phyloP scores from a whole-genome alignment of 2,113 vertebrate species.

The Melanerpes aurifrons region DNA sequence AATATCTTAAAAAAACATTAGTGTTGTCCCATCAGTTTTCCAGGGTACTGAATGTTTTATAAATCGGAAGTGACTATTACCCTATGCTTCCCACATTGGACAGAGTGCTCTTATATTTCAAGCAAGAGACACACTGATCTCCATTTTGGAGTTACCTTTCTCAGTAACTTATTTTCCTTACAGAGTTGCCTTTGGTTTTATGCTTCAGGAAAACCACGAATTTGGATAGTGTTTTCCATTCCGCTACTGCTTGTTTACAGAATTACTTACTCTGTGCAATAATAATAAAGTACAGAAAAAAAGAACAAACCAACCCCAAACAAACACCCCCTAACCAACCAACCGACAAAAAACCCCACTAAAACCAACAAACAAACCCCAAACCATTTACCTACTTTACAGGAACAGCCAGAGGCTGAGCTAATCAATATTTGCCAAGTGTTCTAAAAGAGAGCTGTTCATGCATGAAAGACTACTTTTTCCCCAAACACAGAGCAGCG shows the following conservation, averaged over 20 bases:
- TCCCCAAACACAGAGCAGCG: neutral
- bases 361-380: neutral
- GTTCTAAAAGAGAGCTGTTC: neutral
- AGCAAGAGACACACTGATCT: neutral
- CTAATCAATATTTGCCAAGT: neutral
- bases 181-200: neutral
- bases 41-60: neutral
- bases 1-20: neutral
- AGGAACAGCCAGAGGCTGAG: neutral
- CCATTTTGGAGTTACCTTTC: neutral
- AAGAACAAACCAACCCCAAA: too few relatives aligned
- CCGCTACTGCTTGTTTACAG: neutral
- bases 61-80: neutral
- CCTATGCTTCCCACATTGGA: neutral
- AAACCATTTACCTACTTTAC: neutral
- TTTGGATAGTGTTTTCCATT: neutral
- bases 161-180: neutral
- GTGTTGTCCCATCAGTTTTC: neutral
- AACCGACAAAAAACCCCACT: neutral
- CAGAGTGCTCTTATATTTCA: neutral
- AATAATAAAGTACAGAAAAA: too few relatives aligned
- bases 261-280: neutral
- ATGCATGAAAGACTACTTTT: neutral
- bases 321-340: neutral
- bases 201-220: neutral